Conservation (phyloP, 2,888 invertebrate species). For the Tipula lateralis region DNA sequence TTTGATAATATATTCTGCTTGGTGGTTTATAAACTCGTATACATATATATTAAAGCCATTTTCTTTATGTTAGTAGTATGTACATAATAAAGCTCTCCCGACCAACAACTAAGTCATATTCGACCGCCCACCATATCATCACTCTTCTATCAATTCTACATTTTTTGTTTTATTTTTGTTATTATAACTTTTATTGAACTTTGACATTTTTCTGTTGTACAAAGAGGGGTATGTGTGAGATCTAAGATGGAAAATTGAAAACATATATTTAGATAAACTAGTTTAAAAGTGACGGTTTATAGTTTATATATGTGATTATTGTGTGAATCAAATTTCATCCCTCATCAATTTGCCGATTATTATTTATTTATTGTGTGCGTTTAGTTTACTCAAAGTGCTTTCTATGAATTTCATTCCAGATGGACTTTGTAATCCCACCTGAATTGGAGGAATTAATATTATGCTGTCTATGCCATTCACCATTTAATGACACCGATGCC, state of each 20-base stretch:
- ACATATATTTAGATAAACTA: neutral
- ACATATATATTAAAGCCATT: neutral
- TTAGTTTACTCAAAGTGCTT: neutral
- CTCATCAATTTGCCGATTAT: neutral
- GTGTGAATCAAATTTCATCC: neutral
- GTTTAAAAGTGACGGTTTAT: neutral
- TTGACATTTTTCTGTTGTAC: neutral
- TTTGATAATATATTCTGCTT: neutral
- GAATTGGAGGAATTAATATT: slow-evolving; percentile 70
- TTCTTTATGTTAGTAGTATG: neutral
- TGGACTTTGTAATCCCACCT: slow-evolving; percentile 59
- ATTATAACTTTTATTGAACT: neutral
- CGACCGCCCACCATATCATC: neutral
- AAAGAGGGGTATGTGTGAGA: neutral
- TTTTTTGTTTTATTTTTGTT: neutral
- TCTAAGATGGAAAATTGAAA: neutral
- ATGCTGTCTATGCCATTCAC: slow-evolving; percentile 70
- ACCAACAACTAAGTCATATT: neutral
- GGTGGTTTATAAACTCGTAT: neutral
- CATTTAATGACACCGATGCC: slow-evolving; percentile 68
- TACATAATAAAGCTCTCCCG: neutral
- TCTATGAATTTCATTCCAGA: slow-evolving; percentile 42
- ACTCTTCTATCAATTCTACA: neutral
- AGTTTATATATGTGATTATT: neutral
- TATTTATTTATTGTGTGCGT: neutral